Evolutionary conservation across 2,888 invertebrate species (phyloP).

Genomic region (Oegoconia quadripuncta): DNA sequence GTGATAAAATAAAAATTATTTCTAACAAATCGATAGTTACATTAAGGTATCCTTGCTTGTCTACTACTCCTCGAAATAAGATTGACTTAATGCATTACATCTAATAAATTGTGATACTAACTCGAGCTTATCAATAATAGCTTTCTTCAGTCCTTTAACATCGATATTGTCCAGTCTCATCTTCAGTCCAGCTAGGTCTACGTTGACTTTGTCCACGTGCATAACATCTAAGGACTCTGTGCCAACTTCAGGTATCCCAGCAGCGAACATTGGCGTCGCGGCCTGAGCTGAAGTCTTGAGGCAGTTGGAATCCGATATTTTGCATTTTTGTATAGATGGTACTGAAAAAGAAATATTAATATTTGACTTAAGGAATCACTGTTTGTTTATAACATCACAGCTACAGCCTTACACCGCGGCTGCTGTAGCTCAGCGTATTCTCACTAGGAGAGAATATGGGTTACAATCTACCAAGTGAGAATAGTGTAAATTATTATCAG

Average conservation of each 20-base stretch:
- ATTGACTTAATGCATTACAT: too few relatives aligned
- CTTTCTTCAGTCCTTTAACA: slow-evolving; percentile 37
- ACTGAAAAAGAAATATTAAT: slow-evolving; percentile 32
- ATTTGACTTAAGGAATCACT: not conserved
- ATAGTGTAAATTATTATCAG: too few relatives aligned
- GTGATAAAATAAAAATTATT: too few relatives aligned
- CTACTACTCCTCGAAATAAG: too few relatives aligned
- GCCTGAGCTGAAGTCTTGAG: slow-evolving; percentile 37
- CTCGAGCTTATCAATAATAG: slow-evolving; percentile 42
- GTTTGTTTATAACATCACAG: too few relatives aligned
- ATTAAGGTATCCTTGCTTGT: too few relatives aligned
- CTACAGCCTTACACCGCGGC: too few relatives aligned
- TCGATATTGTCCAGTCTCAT: slow-evolving; percentile 37
- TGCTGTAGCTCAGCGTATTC: too few relatives aligned
- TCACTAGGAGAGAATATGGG: too few relatives aligned
- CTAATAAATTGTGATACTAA: slow-evolving; percentile 24
- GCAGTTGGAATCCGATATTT: slow-evolving; percentile 37
- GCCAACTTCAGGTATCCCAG: slow-evolving; percentile 46
- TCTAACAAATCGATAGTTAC: too few relatives aligned
- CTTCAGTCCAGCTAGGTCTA: slow-evolving; percentile 53
- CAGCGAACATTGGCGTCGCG: slow-evolving; percentile 27
- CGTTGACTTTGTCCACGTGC: slow-evolving; percentile 38
- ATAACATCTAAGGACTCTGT: slow-evolving; percentile 47
- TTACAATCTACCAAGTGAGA: too few relatives aligned
- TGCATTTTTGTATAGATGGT: slow-evolving; percentile 44